Conservation (phyloP, 2,888 invertebrate species). For the Chrysolina haemoptera region DNA sequence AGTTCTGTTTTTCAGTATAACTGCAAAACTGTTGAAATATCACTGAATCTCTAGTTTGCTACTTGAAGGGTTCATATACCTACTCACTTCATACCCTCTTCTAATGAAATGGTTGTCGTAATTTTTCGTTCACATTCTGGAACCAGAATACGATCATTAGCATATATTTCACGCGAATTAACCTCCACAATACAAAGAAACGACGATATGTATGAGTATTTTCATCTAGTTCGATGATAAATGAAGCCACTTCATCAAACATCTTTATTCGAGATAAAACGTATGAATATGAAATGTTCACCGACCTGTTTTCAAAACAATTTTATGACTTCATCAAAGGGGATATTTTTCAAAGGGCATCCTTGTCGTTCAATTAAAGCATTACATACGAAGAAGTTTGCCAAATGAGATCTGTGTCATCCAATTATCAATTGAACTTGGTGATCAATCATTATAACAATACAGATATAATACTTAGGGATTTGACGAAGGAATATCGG, state of each 20-base stretch:
- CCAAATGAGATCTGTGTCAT: slow-evolving; percentile 20
- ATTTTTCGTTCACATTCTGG: neutral
- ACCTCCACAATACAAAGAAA: slow-evolving; percentile 31
- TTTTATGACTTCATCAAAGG: slow-evolving; percentile 53
- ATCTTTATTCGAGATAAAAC: slow-evolving; percentile 60
- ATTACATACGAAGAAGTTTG: slow-evolving; percentile 12
- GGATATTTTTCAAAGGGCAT: slow-evolving; percentile 53
- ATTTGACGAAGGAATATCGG: slow-evolving; percentile 32
- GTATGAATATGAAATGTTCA: slow-evolving; percentile 59
- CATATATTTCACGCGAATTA: slow-evolving; percentile 39
- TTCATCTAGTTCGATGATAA: slow-evolving; percentile 63
- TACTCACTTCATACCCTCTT: too few species aligned
- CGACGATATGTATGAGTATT: slow-evolving; percentile 39
- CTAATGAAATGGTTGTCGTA: neutral
- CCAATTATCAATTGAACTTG: slow-evolving; percentile 26
- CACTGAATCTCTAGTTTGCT: too few species aligned
- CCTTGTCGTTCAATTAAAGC: slow-evolving; percentile 9
- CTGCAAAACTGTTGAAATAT: too few species aligned
- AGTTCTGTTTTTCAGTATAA: too few species aligned
- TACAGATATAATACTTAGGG: slow-evolving; percentile 36
- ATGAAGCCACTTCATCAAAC: slow-evolving; percentile 62
- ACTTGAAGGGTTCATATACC: too few species aligned
- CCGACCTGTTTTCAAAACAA: slow-evolving; percentile 55
- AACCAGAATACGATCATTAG: slow-evolving; percentile 17
- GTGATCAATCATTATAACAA: slow-evolving; percentile 43